Conservation (phyloP, 2,888 invertebrate genomes). For the Euphydryas editha region DNA sequence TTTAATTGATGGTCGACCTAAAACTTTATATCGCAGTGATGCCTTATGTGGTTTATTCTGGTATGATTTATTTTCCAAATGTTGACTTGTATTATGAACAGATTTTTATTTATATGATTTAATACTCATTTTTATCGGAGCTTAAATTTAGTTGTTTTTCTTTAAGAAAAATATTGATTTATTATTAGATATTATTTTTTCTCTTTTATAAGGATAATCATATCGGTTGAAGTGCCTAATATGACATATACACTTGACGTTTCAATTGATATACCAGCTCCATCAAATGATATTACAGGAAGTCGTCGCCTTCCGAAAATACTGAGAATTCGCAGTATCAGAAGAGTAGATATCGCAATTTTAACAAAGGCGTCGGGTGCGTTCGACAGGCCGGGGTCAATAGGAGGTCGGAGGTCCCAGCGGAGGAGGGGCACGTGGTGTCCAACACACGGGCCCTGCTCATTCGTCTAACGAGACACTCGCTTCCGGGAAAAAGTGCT, state of each 20-base stretch:
- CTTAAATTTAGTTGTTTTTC: too few species aligned
- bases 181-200: neutral
- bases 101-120: neutral
- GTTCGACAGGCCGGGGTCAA: constrained; percentile 66
- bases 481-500: constrained; percentile 53
- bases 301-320: constrained; percentile 42
- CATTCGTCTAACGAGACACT: constrained; percentile 68
- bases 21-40: too few species aligned
- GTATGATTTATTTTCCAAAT: too few species aligned
- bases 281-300: constrained; percentile 27
- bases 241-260: neutral
- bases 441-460: constrained; percentile 64
- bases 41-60: too few species aligned
- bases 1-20: neutral
- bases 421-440: constrained; percentile 54
- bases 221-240: neutral
- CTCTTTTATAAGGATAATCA: neutral
- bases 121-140: too few species aligned
- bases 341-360: constrained; percentile 58
- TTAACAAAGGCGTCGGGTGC: constrained; percentile 75
- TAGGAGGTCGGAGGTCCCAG: constrained; percentile 53
- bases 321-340: constrained; percentile 42
- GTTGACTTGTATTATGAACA: too few species aligned
- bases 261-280: constrained; percentile 4
- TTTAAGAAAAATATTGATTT: neutral